Percentiles rank a stretch among this genome's conserved stretches.
Conservation (phyloP, 2,888 invertebrate genomes). For the Caenorhabditis sinica region DNA sequence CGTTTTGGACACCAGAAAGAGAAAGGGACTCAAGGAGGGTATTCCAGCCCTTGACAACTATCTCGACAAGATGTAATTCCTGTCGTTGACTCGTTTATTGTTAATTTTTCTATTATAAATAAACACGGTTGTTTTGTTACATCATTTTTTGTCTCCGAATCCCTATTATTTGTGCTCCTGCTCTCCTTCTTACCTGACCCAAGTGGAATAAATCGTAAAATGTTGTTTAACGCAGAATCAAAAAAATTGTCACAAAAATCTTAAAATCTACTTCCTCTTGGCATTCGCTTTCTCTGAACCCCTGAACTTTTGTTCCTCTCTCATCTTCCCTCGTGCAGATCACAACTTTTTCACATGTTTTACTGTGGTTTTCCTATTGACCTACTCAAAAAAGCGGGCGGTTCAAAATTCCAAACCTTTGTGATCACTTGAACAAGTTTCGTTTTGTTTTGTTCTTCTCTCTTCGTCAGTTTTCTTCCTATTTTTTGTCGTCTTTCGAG, state of each 20-base stretch:
- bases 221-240: background rate
- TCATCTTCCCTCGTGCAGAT: background rate
- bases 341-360: conserved; percentile 15
- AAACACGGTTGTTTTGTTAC: conserved; percentile 72
- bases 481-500: background rate
- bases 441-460: background rate
- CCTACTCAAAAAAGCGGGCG: conserved; percentile 14
- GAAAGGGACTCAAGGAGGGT: conserved; percentile 99
- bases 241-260: conserved; percentile 7
- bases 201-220: conserved; percentile 55
- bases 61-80: conserved; percentile 96
- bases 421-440: background rate
- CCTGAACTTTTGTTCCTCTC: background rate
- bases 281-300: background rate
- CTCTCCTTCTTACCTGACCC: background rate
- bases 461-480: background rate
- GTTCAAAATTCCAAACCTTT: background rate
- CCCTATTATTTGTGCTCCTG: conserved; percentile 52
- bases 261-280: background rate
- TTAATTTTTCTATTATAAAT: conserved; percentile 68
- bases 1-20: conserved; percentile 93
- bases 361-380: conserved; percentile 19
- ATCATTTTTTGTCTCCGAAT: conserved; percentile 35
- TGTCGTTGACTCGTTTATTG: conserved; percentile 64
- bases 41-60: conserved; percentile 96